phyloP scores from a whole-genome alignment of 37 sponge, comb jelly and placozoan genomes.

The Halisarca cf. caerulea region DNA sequence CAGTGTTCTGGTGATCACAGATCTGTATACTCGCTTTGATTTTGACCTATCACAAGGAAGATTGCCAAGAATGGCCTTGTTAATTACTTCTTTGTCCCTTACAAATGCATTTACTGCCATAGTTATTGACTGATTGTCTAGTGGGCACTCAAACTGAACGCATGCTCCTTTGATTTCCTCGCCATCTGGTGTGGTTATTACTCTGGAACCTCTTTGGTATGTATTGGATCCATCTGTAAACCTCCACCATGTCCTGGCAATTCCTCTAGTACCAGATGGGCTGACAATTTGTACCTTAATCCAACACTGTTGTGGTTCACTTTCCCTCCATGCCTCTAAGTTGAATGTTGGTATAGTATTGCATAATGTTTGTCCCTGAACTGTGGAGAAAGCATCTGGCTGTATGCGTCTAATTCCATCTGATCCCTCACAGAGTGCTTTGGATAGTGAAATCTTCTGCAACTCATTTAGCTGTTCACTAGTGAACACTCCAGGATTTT shows the following conservation, averaged over 20 bases:
- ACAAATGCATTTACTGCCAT: not conserved
- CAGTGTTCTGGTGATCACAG: not conserved
- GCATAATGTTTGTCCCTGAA: conserved; percentile 39
- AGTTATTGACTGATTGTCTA: not conserved
- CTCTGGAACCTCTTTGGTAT: not conserved
- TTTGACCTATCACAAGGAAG: not conserved
- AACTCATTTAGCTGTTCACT: conserved; percentile 33
- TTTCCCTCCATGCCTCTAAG: conserved; percentile 37
- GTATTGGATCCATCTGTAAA: not conserved
- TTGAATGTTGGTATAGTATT: conserved; percentile 25
- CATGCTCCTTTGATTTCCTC: not conserved
- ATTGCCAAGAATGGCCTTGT: not conserved
- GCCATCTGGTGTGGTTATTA: not conserved
- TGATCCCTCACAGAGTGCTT: conserved; percentile 81
- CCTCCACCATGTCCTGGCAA: not conserved
- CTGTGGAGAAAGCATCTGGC: conserved; percentile 58
- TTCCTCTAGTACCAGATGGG: not conserved
- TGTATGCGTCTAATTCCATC: conserved; percentile 49
- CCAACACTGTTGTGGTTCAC: not conserved
- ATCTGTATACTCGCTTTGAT: not conserved
- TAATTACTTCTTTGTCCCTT: too few species aligned
- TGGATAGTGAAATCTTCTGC: conserved; percentile 50
- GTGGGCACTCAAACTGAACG: conserved; percentile 7
- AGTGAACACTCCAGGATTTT: conserved; percentile 76
- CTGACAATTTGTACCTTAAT: not conserved